Conservation (phyloP, 2,797 vertebrate genomes). For the Kryptopterus vitreolus region DNA sequence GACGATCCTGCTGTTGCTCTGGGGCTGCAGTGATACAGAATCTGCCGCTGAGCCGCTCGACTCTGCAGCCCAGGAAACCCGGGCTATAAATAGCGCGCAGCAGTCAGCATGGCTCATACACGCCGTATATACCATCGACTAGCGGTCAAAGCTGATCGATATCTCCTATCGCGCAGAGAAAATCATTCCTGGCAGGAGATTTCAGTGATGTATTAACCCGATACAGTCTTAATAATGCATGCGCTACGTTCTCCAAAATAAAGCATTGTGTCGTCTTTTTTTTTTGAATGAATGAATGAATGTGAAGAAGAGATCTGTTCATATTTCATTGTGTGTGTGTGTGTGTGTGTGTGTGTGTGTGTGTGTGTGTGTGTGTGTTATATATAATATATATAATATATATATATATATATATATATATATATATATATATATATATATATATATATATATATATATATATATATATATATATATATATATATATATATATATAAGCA, state of each 20-base stretch:
- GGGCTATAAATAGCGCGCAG: slow-evolving; percentile 50
- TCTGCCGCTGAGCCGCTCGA: slow-evolving; percentile 23
- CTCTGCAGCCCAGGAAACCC: slow-evolving; percentile 46
- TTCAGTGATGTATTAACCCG: slow-evolving; percentile 16
- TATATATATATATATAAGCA: too few relatives aligned
- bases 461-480: too few relatives aligned
- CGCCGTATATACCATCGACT: slow-evolving; percentile 29
- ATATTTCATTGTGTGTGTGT: too few relatives aligned
- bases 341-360: too few relatives aligned
- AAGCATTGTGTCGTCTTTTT: too few relatives aligned
- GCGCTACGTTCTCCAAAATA: background rate
- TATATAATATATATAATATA: too few relatives aligned
- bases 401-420: too few relatives aligned
- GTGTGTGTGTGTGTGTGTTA: too few relatives aligned
- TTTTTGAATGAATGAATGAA: background rate
- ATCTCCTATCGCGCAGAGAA: slow-evolving; percentile 24
- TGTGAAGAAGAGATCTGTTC: background rate
- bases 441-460: too few relatives aligned
- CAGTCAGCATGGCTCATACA: slow-evolving; percentile 40
- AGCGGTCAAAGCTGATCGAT: slow-evolving; percentile 47
- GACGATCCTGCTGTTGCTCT: slow-evolving; percentile 38
- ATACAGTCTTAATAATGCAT: slow-evolving; percentile 25
- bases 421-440: too few relatives aligned
- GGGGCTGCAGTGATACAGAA: slow-evolving; percentile 39
- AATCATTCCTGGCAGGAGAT: slow-evolving; percentile 34